Base-by-base conservation (phyloP, 2,888 invertebrate species). In the Hypolimnas misippus region DNA sequence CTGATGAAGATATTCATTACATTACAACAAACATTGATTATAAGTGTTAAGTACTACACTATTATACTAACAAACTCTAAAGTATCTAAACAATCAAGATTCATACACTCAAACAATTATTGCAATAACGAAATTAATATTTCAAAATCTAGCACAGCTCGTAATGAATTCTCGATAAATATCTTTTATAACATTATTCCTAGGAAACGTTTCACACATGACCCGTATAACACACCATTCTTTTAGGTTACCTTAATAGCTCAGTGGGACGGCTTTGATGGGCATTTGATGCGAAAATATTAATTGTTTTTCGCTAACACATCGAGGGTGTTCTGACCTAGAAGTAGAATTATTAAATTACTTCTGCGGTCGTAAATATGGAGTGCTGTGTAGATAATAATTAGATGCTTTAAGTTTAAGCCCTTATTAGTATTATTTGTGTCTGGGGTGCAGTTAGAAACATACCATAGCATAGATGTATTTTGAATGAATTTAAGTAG, bases 221-320 rank as follows among this genome's bases (percentile, higher is more conserved):
- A 65, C 62, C 64, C 38, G 52, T 49, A 59, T 38, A 38, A 44
- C 62, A 29, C 53, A 21, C 46, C 62, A 57, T 65, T 57, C 29
- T 63, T 67, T 62, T 56, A 56, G 67, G 62, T 62, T 57, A 54
- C 59, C 57, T 56, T 57, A 57, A 52, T 62, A 61, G 25, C 52
- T 61, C 49, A 54, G 57, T 57, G n/a, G 61, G 54, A 44, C 65
- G 51, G 33, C 7, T 31, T 38, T 62, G 53, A 51, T 65, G 33
- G 56, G 29, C 17, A 16, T 17, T 49, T 33, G 60, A 60, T 54
- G 61, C 42, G 29, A n/a, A 51, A 59, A 56, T 21, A 53, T 54
- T 57, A 53, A 49, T 52, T 25, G 50, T 21, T 46, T n/a, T 31
- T 49, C 19, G 38, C 19, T 58, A 55, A 33, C 17, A 42, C 16